phyloP scores from a whole-genome alignment of 2,797 vertebrate genomes.

The Brotula barbata region DNA sequence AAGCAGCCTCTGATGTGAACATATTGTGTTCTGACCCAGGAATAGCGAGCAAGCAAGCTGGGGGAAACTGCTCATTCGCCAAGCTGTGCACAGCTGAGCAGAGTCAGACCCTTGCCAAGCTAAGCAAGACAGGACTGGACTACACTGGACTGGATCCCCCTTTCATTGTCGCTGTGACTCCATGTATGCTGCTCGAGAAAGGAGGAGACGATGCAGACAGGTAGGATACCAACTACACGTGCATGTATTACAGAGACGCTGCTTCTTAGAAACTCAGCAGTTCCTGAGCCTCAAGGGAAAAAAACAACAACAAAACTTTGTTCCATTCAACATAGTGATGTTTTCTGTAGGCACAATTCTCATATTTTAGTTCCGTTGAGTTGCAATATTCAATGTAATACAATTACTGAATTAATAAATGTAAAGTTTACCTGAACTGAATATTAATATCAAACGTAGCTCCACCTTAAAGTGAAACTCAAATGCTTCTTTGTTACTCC shows the following conservation, averaged over 20 bases:
- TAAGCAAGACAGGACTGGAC: conserved; percentile 3
- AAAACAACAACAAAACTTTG: conserved; percentile 47
- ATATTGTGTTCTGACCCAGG: conserved; percentile 20
- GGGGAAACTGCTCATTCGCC: conserved; percentile 12
- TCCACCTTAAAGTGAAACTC: conserved; percentile 3
- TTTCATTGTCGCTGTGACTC: conserved; percentile 25
- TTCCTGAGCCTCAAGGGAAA: conserved; percentile 51
- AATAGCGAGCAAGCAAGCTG: conserved; percentile 11
- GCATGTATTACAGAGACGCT: conserved; percentile 31
- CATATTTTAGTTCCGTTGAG: conserved; percentile 44
- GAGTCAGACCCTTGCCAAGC: conserved; percentile 29
- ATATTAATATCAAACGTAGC: conserved; percentile 20
- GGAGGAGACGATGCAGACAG: conserved; percentile 49
- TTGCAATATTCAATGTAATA: no score
- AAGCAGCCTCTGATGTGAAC: conserved; percentile 22
- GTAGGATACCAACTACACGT: conserved; percentile 40
- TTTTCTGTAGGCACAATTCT: conserved; percentile 60
- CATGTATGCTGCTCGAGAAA: conserved; percentile 40
- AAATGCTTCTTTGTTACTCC: conserved; percentile 1
- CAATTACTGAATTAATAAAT: no score
- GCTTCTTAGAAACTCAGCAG: conserved; percentile 54
- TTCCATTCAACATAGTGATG: conserved; percentile 53
- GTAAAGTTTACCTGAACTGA: neutral
- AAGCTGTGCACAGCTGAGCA: conserved; percentile 35
- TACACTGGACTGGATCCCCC: conserved; percentile 31